phyloP scores from a whole-genome alignment of 2,888 invertebrate species.

The Lepidocyrtinus sp. region DNA sequence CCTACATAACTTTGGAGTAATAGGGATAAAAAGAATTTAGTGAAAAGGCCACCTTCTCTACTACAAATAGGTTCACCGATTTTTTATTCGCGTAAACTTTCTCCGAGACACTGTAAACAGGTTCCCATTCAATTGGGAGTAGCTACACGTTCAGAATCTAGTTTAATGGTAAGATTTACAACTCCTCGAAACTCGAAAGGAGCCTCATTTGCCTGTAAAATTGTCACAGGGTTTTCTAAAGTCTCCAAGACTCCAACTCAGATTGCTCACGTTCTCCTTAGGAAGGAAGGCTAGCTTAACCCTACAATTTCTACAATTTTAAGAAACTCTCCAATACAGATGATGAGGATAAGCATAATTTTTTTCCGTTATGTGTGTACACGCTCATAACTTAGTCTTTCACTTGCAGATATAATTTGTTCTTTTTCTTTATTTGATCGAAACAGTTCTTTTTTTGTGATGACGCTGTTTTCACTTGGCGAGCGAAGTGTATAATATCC shows the following conservation, averaged over 20 bases:
- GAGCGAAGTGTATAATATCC: not conserved
- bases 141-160: too few relatives aligned
- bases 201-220: too few relatives aligned
- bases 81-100: too few relatives aligned
- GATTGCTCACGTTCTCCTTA: slow-evolving; percentile 5
- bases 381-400: slow-evolving; percentile 34
- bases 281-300: not conserved
- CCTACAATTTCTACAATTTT: slow-evolving; percentile 8
- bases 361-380: slow-evolving; percentile 7
- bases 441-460: slow-evolving; percentile 30
- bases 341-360: slow-evolving; percentile 21
- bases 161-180: too few relatives aligned
- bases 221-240: not conserved
- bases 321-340: not conserved
- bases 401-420: slow-evolving; percentile 49
- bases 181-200: too few relatives aligned
- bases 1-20: slow-evolving; percentile 1
- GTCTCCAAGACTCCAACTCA: not conserved
- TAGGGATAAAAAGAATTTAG: too few relatives aligned
- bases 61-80: too few relatives aligned
- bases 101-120: too few relatives aligned
- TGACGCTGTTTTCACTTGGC: slow-evolving; percentile 47
- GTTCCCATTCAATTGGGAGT: too few relatives aligned
- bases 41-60: too few relatives aligned
- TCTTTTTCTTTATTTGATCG: slow-evolving; percentile 39